Base-by-base conservation (phyloP, 2,113 vertebrate species). In the Gila orcuttii region DNA sequence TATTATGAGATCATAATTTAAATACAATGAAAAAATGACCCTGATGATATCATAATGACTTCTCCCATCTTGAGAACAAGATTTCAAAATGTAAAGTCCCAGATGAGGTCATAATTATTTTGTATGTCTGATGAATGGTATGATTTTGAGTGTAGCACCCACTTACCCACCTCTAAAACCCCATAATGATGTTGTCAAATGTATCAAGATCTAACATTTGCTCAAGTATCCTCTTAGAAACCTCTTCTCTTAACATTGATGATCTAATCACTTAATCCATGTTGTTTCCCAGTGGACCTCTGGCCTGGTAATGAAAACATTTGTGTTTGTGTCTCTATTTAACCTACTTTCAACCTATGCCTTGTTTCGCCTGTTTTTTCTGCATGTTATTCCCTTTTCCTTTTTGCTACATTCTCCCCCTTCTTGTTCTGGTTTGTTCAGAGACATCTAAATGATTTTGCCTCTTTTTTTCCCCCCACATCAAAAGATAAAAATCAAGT, bases 251-350 rank as follows among this genome's bases (percentile, higher is more conserved):
- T 39, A 57, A 39, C 19, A 59, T 39, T 79, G 50, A 59, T 59
- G 76, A 59, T 79, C 52, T 59, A 39, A 59, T 59, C 31, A n/a
- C 52, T 59, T 79, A 59, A 79, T 59, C 52, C 76, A 57, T 59
- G 31, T 79, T 59, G 31, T 36, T 36, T 39, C 31, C 31, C 21
- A 39, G 52, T 59, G 76, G 9, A 23, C 28, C 75, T 81, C 90
- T 9, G 59, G 83, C 64, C 86, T 85, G 89, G 88, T 87, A 87
- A 89, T 88, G 69, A 88, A 85, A 89, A 87, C 91, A 83, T 77
- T 84, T 85, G 45, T 91, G 90, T 92, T 73, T 91, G 85, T 90
- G 87, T 78, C 88, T 91, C 78, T 92, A 75, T 91, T 92, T 92
- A 91, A 89, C 87, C 91, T 89, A 89, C 90, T 92, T 92, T 92